phyloP scores from a whole-genome alignment of 2,888 invertebrate genomes.

The Cecidostiba fungosa region DNA sequence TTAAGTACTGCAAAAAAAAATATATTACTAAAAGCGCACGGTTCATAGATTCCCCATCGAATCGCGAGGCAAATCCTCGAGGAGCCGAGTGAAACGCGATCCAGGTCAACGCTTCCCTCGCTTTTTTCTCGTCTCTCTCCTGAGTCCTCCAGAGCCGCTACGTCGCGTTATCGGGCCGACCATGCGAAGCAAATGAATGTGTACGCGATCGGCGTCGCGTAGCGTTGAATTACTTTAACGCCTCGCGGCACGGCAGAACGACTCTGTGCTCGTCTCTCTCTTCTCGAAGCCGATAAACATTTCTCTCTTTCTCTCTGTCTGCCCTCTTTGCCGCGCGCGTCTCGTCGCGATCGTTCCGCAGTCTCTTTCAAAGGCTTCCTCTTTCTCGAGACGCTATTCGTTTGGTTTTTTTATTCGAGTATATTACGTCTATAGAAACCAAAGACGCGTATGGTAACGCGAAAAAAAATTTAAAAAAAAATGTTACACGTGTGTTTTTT shows the following conservation, averaged over 20 bases:
- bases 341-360: neutral
- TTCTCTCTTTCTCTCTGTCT: slow-evolving; percentile 17
- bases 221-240: slow-evolving; percentile 56
- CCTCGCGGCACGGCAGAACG: slow-evolving; percentile 7
- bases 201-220: slow-evolving; percentile 43
- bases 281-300: slow-evolving; percentile 47
- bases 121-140: neutral
- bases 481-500: neutral
- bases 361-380: neutral
- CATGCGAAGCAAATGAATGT: slow-evolving; percentile 62
- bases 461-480: too few relatives aligned
- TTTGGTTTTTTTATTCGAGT: neutral
- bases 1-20: neutral
- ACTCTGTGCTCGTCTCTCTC: slow-evolving; percentile 11
- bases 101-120: slow-evolving; percentile 45
- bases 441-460: too few relatives aligned
- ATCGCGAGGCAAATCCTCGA: slow-evolving; percentile 13
- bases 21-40: neutral
- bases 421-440: too few relatives aligned
- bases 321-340: slow-evolving; percentile 23
- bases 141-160: too few relatives aligned
- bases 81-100: slow-evolving; percentile 1
- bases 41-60: slow-evolving; percentile 18
- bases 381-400: neutral
- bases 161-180: slow-evolving; percentile 47